Conservation (phyloP, 2,113 vertebrate species). For the Epinephelus fuscoguttatus region DNA sequence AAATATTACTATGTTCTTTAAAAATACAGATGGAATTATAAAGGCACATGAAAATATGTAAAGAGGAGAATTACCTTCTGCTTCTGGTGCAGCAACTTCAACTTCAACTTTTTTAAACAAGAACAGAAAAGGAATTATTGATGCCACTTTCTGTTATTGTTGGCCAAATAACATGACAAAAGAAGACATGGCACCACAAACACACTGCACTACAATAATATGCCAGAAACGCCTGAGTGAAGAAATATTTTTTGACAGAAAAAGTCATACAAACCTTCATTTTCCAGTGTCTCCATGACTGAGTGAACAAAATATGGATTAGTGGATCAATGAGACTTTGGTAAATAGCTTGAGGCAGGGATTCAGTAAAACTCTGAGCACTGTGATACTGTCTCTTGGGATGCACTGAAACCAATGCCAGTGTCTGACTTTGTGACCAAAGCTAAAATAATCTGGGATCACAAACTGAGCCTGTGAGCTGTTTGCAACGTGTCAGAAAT, state of each 20-base stretch:
- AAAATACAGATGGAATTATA: background rate
- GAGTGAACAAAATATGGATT: slow-evolving; percentile 71
- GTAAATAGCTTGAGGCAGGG: slow-evolving; percentile 48
- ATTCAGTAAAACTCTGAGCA: slow-evolving; percentile 52
- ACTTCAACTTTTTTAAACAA: slow-evolving; percentile 16
- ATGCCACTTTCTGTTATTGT: slow-evolving; percentile 1
- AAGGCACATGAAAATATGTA: background rate
- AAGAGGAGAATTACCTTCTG: slow-evolving; percentile 73
- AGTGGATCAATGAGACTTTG: slow-evolving; percentile 67
- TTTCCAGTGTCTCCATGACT: slow-evolving; percentile 61
- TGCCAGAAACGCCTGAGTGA: background rate
- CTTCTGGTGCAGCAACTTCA: slow-evolving; percentile 56
- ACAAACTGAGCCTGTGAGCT: slow-evolving; percentile 13
- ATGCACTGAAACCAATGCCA: slow-evolving; percentile 12
- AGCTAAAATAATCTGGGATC: slow-evolving; percentile 32
- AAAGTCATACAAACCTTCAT: slow-evolving; percentile 52
- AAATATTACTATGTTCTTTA: slow-evolving; percentile 1
- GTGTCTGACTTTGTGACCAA: slow-evolving; percentile 55
- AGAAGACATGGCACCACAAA: background rate
- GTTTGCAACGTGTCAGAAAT: slow-evolving; percentile 22
- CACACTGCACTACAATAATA: background rate
- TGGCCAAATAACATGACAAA: background rate
- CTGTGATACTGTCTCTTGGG: slow-evolving; percentile 42
- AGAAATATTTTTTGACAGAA: slow-evolving; percentile 45
- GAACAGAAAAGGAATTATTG: slow-evolving; percentile 30